Base-by-base conservation (phyloP, 2,113 vertebrate genomes). In the Grallaria varia region DNA sequence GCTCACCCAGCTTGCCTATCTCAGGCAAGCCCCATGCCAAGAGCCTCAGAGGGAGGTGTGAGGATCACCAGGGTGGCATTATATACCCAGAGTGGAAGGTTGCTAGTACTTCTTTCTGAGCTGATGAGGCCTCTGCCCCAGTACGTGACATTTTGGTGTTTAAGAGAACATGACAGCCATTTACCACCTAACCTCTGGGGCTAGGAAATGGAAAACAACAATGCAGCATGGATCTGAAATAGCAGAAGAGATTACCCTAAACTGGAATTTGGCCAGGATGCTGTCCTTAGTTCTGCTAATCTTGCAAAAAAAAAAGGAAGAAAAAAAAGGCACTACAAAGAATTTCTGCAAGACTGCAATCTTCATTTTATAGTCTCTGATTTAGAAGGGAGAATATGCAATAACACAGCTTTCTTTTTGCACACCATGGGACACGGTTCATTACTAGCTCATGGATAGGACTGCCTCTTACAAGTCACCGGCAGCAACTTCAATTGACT, bases 221-320 rank as follows among this genome's bases (percentile, higher is more conserved):
- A 85, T 78, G 50, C 72, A 84, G 39, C 35, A n/a, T 90, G 50
- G 78, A 91, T 88, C 75, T 79, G 76, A 90, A 94, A 82, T 45
- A 94, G 86, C 60, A 91, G 82, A 84, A 89, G 64, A 81, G 55
- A 96, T 95, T 91, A 84, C 33, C 59, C 82, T 90, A 67, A 64
- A 55, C 33, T 90, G 92, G 75, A 95, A 49, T 44, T 87, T 49
- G 58, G 47, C 89, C 93, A 93, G 85, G 49, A 62, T 50, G 18
- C 63, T 88, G 52, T 37, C 87, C 81, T 83, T 50, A 74, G 75
- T 92, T 89, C 62, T 89, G 72, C 59, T 91, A 91, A 60, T 88
- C 82, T 93, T 93, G 68, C 27, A 66, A 44, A 87, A 84, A 28
- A 74, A 67, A 17, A 25, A 17, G 44, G 44, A 11, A 55, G 31